Base-by-base conservation (phyloP, 2,888 invertebrate species). In the Coremacera marginata region DNA sequence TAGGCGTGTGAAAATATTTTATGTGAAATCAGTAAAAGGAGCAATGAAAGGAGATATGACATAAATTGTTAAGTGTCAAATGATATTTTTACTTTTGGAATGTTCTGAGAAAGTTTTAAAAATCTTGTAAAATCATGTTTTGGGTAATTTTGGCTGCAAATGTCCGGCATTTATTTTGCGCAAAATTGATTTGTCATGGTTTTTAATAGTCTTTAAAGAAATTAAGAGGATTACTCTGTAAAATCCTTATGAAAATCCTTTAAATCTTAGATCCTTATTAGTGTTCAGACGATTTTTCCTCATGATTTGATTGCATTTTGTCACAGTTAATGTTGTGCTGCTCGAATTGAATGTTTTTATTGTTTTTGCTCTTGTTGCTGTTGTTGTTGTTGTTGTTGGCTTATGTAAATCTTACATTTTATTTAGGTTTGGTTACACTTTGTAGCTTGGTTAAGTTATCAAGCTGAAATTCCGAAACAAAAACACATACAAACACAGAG, bases 341-440 rank as follows among this genome's bases (percentile, higher is more conserved):
- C 44, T 67, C 49, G 9, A 8, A 49, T 44, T 19, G n/a, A n/a
- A 44, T 37, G n/a, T 22, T 9, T 7, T 67, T 22, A 9, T 27
- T 31, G 37, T 37, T 65, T 7, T 65, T 31, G 31, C 7, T 62
- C 0, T 3, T 62, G 31, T 62, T 25, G 3, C 8, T 37, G 44
- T 68, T 68, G 11, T 44, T 68, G 25, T 68, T 68, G 49, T 31
- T 49, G 9, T 68, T 68, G 65, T 34, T 19, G 19, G 9, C 31
- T 65, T n/a, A 14, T 65, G 65, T n/a, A 34, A 65, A n/a, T 65
- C 73, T 11, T 16, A 60, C 55, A 31, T 19, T 44, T 25, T 49
- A 70, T 65, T 63, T 74, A 49, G 74, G 34, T 72, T 74, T 31
- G 74, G 74, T 65, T 65, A 27, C 73, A 51, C 73, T 73, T 73